phyloP scores from a whole-genome alignment of 2,113 vertebrate genomes.

The Engraulis encrasicolus region DNA sequence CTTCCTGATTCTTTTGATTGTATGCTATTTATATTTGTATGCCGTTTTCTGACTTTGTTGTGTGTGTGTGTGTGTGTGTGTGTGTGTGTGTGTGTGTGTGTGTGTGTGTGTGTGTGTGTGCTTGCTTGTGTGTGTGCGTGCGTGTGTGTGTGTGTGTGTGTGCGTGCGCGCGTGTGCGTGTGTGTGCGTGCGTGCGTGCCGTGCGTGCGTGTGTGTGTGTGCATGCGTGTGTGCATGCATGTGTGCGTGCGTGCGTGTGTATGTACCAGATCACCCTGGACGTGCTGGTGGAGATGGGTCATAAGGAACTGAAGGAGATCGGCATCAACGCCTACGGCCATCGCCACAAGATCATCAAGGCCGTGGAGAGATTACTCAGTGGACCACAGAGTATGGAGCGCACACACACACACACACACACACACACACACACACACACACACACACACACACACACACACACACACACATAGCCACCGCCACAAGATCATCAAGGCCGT shows the following conservation, averaged over 20 bases:
- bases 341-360: slow-evolving; percentile 97
- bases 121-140: too few relatives aligned
- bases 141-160: too few relatives aligned
- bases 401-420: background rate
- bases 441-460: background rate
- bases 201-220: too few relatives aligned
- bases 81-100: too few relatives aligned
- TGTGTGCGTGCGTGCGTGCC: too few relatives aligned
- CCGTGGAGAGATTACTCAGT: slow-evolving; percentile 92
- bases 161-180: too few relatives aligned
- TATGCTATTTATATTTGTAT: too few relatives aligned
- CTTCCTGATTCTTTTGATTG: too few relatives aligned
- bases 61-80: too few relatives aligned
- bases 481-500: slow-evolving; percentile 98
- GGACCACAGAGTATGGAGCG: slow-evolving; percentile 87
- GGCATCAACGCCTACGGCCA: slow-evolving; percentile 98
- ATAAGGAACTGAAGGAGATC: slow-evolving; percentile 97
- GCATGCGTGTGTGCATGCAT: too few relatives aligned
- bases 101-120: too few relatives aligned
- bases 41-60: too few relatives aligned
- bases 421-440: background rate
- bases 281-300: slow-evolving; percentile 95
- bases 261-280: slow-evolving; percentile 89
- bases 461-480: slow-evolving; percentile 76
- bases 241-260: background rate